phyloP scores from a whole-genome alignment of 2,888 invertebrate genomes.

The Ceraclea dissimilis region DNA sequence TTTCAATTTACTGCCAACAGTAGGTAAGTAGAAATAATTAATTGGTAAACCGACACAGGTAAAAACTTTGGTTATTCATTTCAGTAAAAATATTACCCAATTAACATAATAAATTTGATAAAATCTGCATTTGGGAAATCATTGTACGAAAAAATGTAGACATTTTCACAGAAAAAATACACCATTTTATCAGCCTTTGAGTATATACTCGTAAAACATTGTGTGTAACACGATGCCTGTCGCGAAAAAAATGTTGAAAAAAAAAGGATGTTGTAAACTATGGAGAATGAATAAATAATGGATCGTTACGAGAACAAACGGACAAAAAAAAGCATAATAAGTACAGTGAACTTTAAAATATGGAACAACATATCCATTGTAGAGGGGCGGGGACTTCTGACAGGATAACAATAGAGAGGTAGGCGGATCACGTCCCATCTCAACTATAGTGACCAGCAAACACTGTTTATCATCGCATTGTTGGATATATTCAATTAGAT shows the following conservation, averaged over 20 bases:
- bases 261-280: conserved; percentile 21
- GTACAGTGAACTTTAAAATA: neutral
- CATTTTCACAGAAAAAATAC: too few species aligned
- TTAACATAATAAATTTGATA: too few species aligned
- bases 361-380: conserved; percentile 24
- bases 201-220: too few species aligned
- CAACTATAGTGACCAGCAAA: conserved; percentile 1
- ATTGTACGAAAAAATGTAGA: too few species aligned
- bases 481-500: neutral
- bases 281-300: neutral
- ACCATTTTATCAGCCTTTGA: too few species aligned
- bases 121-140: too few species aligned
- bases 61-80: too few species aligned
- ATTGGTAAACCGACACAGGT: too few species aligned
- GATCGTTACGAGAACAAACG: neutral
- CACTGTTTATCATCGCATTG: conserved; percentile 3
- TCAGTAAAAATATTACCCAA: too few species aligned
- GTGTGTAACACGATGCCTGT: too few species aligned
- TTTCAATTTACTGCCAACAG: too few species aligned
- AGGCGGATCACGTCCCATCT: conserved; percentile 13
- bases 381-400: conserved; percentile 19
- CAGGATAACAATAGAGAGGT: conserved; percentile 19
- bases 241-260: conserved; percentile 25
- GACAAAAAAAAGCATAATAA: neutral
- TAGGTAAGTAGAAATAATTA: too few species aligned